Base-by-base conservation (phyloP, 1,140 invertebrate genomes). In the Rhagoletis zephyria region DNA sequence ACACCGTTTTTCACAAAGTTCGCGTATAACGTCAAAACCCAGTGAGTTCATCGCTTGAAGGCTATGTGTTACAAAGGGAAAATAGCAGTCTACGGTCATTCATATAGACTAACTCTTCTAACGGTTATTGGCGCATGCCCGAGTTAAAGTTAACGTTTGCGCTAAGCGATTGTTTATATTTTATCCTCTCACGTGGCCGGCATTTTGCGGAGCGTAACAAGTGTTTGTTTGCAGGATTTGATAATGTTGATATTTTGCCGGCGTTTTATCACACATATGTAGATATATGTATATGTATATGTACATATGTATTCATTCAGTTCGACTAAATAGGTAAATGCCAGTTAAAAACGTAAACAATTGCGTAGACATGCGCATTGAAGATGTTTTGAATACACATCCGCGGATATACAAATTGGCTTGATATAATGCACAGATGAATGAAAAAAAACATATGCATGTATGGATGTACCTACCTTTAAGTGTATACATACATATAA, bases 81-180 rank as follows among this genome's bases (percentile, higher is more conserved):
- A 65, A 86, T 81, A 87, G 59, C 19, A 45, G 2, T 42, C 30
- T 14, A 7, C 51, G 59, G 42, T 2, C 16, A 10, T 40, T 19
- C 14, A 63, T 40, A 16, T n/a, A 45, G 59, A n/a, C 56, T 14
- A 51, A 87, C 87, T 85, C 77, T 85, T 88, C 85, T 87, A 63
- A 59, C 4, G 51, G 2, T 56, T 40, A 4, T 48, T n/a, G 5
- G 61, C 85, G 86, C 85, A 87, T 65, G 87, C 48, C 30, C 74
- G 12, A 51, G 30, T 48, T 19, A 81, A 81, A 56, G 56, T 19
- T 5, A 19, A n/a, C 74, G 74, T 12, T 6, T 81, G 74, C 74
- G 74, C 48, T 81, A 48, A 81, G 16, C 14, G 2, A 65, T 81
- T 88, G 87, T 88, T 88, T 86, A 86, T 81, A 56, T 86, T 88